Evolutionary conservation across 2,113 vertebrate genomes (phyloP), one percentile per base, ranked within the genome.

Genomic region (Paramormyrops kingsleyae): DNA sequence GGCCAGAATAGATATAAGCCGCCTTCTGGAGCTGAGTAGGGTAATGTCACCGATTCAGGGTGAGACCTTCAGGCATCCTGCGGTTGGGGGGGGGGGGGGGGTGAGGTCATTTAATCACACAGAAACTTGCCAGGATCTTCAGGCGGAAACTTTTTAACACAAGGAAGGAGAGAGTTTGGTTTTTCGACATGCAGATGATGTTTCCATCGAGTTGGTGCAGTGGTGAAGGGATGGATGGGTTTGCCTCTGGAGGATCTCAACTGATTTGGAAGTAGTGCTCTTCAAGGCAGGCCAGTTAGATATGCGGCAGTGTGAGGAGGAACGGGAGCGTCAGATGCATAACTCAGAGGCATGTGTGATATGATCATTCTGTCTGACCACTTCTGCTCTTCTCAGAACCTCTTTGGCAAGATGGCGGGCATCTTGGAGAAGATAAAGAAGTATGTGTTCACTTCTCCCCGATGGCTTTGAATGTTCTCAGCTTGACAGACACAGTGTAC

Each of bases 341-440:
- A 39, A 5, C 31, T 17, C 42, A 19, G 19, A 62, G 62, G 21
- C 44, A 3, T 49, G 24, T 31, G 9, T 49, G 62, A 70, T 66
- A 42, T 27, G 35, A 66, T 56, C 52, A 31, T n/a, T 27, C n/a
- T 84, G 1, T 19, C n/a, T 87, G 19, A 7, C 24, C 17, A 19
- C 56, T 31, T 19, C 91, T 88, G 52, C 24, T 91, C 1, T 31
- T 49, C 7, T 50, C 95, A 99, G 99, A 99, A 99, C 92, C 95
- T 99, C 84, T 99, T 99, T 92, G 99, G 99, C 91, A 99, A 96
- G 95, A 99, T 99, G 98, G 96, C 99, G 0, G 98, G 99, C 93
- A 97, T 99, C 93, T 93, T 99, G 95, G 99, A 99, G 93, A 99
- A 99, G 94, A 98, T 99, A 83, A 99, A 97, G 93, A 99, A 99